Conservation (phyloP, 1,140 invertebrate species). For the Drosophila sp. region DNA sequence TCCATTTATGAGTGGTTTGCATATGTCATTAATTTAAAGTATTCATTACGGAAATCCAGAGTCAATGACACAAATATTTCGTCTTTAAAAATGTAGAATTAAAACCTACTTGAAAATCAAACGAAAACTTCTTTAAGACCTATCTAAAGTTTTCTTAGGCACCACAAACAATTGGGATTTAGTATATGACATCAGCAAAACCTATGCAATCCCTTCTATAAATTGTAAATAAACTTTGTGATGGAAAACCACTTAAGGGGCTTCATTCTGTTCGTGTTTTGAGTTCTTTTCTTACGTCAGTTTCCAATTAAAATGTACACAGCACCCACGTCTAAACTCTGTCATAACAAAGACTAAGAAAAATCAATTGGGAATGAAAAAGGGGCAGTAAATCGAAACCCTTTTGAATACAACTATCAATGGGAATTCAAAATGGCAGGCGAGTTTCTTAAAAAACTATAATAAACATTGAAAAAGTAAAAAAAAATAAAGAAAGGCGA, state of each 20-base stretch:
- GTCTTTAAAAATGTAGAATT: no score
- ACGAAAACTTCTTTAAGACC: no score
- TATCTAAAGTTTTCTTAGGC: neutral
- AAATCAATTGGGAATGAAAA: slow-evolving; percentile 1
- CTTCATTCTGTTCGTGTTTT: no score
- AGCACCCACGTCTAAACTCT: slow-evolving; percentile 6
- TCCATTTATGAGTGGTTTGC: slow-evolving; percentile 3
- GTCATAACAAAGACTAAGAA: slow-evolving; percentile 29
- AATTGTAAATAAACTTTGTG: slow-evolving; percentile 1
- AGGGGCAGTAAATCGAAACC: neutral
- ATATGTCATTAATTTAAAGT: slow-evolving; percentile 8
- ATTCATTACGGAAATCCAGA: slow-evolving; percentile 1
- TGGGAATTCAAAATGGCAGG: neutral
- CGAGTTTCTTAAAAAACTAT: slow-evolving; percentile 3
- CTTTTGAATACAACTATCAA: slow-evolving; percentile 19
- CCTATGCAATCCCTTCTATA: neutral
- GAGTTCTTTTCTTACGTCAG: neutral
- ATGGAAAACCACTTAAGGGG: neutral
- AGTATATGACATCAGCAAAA: neutral
- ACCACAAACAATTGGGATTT: neutral
- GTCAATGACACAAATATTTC: neutral
- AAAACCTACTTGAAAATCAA: no score
- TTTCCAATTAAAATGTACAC: slow-evolving; percentile 39
- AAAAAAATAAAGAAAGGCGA: slow-evolving; percentile 3
- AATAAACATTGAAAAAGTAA: neutral